A percentile compares a stretch with the other conserved stretches of the same genome.
phyloP scores from a whole-genome alignment of 2,888 invertebrate genomes.

The Phorcus lineatus region DNA sequence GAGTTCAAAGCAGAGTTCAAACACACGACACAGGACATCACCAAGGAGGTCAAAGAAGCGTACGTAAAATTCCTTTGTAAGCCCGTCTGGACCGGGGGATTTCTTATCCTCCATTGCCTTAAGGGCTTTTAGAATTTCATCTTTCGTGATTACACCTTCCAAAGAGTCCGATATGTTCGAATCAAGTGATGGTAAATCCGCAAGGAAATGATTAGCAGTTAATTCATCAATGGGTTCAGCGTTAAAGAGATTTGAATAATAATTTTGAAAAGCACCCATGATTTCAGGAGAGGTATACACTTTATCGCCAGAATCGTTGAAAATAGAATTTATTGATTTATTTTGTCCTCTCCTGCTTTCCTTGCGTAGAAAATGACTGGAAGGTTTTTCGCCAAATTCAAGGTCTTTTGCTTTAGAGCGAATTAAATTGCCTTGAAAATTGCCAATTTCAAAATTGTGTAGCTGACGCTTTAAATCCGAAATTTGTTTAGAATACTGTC shows the following conservation, averaged over 20 bases:
- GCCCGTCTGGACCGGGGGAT: slow-evolving; percentile 45
- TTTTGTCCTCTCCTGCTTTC: neutral
- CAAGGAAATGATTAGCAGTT: slow-evolving; percentile 7
- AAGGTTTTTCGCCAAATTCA: slow-evolving; percentile 7
- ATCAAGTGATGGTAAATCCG: slow-evolving; percentile 16
- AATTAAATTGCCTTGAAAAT: slow-evolving; percentile 20
- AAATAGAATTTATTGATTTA: slow-evolving; percentile 13
- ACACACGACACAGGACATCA: slow-evolving; percentile 26
- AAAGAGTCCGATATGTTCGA: neutral
- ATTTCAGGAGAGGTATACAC: neutral
- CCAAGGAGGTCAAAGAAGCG: slow-evolving; percentile 33
- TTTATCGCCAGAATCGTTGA: neutral
- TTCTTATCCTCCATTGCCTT: slow-evolving; percentile 38
- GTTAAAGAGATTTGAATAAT: slow-evolving; percentile 4
- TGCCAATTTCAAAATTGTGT: neutral
- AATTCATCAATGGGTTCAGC: slow-evolving; percentile 14
- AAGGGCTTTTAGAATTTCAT: slow-evolving; percentile 25
- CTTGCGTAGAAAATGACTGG: slow-evolving; percentile 26
- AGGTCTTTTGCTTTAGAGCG: neutral
- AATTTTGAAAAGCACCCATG: slow-evolving; percentile 6
- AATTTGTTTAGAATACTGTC: slow-evolving; percentile 29
- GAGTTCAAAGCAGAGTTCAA: slow-evolving; percentile 25
- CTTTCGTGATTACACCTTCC: neutral
- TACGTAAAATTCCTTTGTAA: slow-evolving; percentile 43
- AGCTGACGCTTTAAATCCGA: neutral